phyloP scores from a whole-genome alignment of 30 jellyfish, hydroid and myxozoan species.

The Pseudorhiza aurosa region DNA sequence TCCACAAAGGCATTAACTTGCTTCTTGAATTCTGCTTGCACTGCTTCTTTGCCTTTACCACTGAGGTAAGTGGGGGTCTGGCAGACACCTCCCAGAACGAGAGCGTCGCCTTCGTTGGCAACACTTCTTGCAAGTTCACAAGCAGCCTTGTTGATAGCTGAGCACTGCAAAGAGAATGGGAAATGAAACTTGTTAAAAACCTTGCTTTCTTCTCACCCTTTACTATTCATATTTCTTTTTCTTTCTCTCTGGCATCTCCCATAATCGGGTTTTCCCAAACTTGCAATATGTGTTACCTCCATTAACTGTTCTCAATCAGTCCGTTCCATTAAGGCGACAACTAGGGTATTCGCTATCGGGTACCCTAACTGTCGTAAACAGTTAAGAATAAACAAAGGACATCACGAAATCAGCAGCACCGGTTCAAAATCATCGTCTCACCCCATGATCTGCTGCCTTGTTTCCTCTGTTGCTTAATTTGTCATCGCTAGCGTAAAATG shows the following conservation, averaged over 20 bases:
- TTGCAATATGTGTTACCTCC: too few species aligned
- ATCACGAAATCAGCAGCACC: too few species aligned
- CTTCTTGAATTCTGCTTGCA: constrained; percentile 78
- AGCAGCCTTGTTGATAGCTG: constrained; percentile 88
- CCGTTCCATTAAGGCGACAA: too few species aligned
- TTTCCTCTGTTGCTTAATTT: constrained; percentile 90
- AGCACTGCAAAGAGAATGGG: constrained; percentile 47
- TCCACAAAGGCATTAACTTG: constrained; percentile 85
- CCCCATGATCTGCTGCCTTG: constrained; percentile 81
- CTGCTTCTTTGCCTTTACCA: constrained; percentile 87
- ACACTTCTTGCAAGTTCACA: constrained; percentile 87
- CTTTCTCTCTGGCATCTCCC: too few species aligned
- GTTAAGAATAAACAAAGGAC: too few species aligned
- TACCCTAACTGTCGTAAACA: too few species aligned
- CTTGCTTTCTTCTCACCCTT: too few species aligned
- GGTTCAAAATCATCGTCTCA: too few species aligned
- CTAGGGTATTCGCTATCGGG: too few species aligned
- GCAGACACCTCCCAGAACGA: constrained; percentile 89
- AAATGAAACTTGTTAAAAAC: neutral
- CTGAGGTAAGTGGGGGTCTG: constrained; percentile 87
- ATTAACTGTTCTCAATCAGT: too few species aligned
- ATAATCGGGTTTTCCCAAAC: too few species aligned
- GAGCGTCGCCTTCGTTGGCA: constrained; percentile 95
- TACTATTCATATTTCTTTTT: too few species aligned
- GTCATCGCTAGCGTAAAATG: constrained; percentile 95